Conservation (phyloP, 2,113 vertebrate species). For the Bufo bufo region DNA sequence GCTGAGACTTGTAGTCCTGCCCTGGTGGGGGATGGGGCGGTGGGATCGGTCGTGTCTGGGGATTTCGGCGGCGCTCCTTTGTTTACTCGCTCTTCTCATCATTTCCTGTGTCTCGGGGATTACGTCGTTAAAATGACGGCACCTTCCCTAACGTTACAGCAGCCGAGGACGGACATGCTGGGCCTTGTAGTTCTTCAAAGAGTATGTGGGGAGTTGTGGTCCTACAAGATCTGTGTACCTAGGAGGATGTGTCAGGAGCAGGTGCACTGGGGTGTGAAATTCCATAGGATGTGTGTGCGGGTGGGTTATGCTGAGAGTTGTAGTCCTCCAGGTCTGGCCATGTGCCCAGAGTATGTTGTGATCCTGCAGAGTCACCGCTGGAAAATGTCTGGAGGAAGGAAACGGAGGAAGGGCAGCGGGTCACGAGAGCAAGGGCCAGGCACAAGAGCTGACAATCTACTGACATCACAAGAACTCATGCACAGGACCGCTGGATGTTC, state of each 20-base stretch:
- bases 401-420: background rate
- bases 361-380: background rate
- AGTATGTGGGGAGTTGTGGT: background rate
- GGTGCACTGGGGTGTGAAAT: background rate
- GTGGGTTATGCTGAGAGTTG: background rate
- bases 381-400: background rate
- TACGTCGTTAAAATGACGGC: background rate
- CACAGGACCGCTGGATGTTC: too few species aligned
- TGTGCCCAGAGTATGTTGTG: background rate
- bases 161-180: background rate
- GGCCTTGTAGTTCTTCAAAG: background rate
- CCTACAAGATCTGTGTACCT: background rate
- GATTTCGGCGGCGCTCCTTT: constrained; percentile 15
- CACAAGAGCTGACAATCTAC: too few species aligned
- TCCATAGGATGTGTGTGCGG: background rate
- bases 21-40: too few species aligned
- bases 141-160: background rate
- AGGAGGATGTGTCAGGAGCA: background rate
- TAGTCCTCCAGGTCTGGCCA: background rate
- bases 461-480: too few species aligned
- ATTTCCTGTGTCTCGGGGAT: constrained; percentile 17
- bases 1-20: background rate
- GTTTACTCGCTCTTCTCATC: background rate
- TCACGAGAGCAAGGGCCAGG: too few species aligned
- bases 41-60: background rate